Base-by-base conservation (phyloP, 2,113 vertebrate genomes). In the Heteronetta atricapilla region DNA sequence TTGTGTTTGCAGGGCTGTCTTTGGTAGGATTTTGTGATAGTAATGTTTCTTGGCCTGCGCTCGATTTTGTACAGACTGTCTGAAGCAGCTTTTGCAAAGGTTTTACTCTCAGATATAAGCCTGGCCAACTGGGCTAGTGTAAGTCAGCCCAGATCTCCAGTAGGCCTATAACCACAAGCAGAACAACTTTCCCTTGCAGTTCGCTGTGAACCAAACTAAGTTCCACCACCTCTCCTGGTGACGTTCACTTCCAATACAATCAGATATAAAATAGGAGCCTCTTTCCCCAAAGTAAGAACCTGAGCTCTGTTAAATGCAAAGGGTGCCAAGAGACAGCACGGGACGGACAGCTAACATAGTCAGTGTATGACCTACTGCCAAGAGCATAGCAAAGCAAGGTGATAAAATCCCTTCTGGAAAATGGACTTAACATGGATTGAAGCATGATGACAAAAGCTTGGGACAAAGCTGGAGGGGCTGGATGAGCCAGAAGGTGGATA, bases 301-400 rank as follows among this genome's bases (percentile, higher is more conserved):
- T 33, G 75, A 31, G 44, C 53, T 72, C 20, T 38, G 14, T 22
- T 48, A 25, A 44, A 76, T 2, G 7, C 0, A 1, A 50, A 26
- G 23, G 46, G 25, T 22, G 3, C 56, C 14, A 17, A 16, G 13
- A 50, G 5, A 40, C 34, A 34, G 23, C 44, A 70, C 75, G 60
- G 48, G 28, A 26, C 4, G 13, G 48, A 53, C 26, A 66, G 29
- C 77, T 88, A 69, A 31, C 12, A 26, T 38, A 36, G 31, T 4
- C 59, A 17, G 13, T 3, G 3, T 56, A 56, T 56, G 29, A 77
- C 29, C 2, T 22, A n/a, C 55, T 56, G 25, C 48, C 72, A 75
- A 72, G 52, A 36, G n/a, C 36, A 31, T 0, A 0, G 16, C 0
- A 0, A 75, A 82, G 28, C 13, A 63, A 72, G 25, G 14, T 18